Evolutionary conservation across 2,888 invertebrate genomes (phyloP), one percentile per base, ranked within the genome.

Genomic region (Leptogaster cylindrica): DNA sequence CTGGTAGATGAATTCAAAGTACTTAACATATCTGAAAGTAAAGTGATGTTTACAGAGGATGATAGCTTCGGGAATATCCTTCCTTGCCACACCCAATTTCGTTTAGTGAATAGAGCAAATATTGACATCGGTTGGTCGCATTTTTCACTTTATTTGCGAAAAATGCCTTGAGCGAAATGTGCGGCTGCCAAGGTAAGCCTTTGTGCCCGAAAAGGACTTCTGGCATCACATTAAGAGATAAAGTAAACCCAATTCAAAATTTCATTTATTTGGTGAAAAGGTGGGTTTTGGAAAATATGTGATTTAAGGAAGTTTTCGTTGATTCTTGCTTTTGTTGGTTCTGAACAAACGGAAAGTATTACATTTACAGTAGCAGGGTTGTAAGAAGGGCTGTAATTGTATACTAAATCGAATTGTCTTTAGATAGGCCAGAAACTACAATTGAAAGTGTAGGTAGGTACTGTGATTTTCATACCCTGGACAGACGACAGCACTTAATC

Each of bases 21-120:
- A 66, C 44, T 68, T 68, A 66, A 68, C 68, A 68, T 68, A 66
- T 55, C 52, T n/a, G 27, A 28, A 61, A 31, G 48, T 66, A 55
- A 52, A 58, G 31, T 8, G 46, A 27, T 41, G 31, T 25, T 46
- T 16, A 18, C 16, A 51, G 58, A 50, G 50, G 65, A 51, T 58
- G 48, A 65, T 65, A 41, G 65, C 48, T n/a, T 66, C 20, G 33
- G 41, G 44, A 33, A 50, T 46, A 46, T 23, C 61, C 44, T 25
- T 46, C 44, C 61, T 28, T 28, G 18, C 39, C 12, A 12, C 33
- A 51, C 61, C 10, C 51, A 51, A 61, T 41, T 65, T 41, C 61
- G 16, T 27, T 58, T 61, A 46, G 51, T 46, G 33, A 66, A 41
- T 44, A 65, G 61, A 33, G 44, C 51, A 68, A 68, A 68, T 68